A percentile compares a stretch with the other conserved stretches of the same genome.
These are phyloP conservation scores for human DNA, from an alignment of 2,113 vertebrate genomes.

Conservation along the genomic window GRCh38 chrY:18985501-18986000, in stretches of 20 bases:
- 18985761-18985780: slow-evolving; percentile 94
- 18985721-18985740: slow-evolving; percentile 91
- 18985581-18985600: slow-evolving; percentile 95
- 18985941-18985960: no score
- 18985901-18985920: no score
- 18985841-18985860: no score
- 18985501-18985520: slow-evolving; percentile 72
- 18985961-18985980: no score
- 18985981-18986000: no score
- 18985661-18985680: slow-evolving; percentile 93
- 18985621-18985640: slow-evolving; percentile 93
- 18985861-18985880: no score
- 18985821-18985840: not conserved
- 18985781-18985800: slow-evolving; percentile 94
- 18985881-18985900: no score
- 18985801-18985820: slow-evolving; percentile 88
- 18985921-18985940: no score
- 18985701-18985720: slow-evolving; percentile 79
- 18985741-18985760: slow-evolving; percentile 93
- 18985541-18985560: slow-evolving; percentile 81
- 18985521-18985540: slow-evolving; percentile 88
- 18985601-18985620: slow-evolving; percentile 93
- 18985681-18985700: slow-evolving; percentile 72
- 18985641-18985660: slow-evolving; percentile 96
- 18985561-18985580: slow-evolving; percentile 95